Evolutionary conservation across 2,797 vertebrate genomes (phyloP).

Genomic region (Buceros bicornis): DNA sequence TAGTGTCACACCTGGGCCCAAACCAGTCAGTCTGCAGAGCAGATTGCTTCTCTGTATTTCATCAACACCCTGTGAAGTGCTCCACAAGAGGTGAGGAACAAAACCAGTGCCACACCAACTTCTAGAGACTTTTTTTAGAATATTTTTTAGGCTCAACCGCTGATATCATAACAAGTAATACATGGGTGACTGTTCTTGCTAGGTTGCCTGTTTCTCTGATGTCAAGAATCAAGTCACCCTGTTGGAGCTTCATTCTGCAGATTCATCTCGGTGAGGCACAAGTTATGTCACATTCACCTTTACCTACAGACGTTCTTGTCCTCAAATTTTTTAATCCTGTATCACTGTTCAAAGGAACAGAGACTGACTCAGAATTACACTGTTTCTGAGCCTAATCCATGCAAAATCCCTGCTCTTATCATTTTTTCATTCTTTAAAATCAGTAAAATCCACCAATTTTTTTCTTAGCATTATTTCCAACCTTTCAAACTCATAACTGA

Average conservation of each 20-base stretch:
- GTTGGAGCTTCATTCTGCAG: background rate
- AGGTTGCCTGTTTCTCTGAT: background rate
- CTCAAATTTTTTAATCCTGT: background rate
- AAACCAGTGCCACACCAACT: background rate
- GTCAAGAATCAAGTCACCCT: background rate
- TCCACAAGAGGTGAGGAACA: background rate
- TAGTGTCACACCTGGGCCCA: background rate
- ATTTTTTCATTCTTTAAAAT: background rate
- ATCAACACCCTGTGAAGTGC: background rate
- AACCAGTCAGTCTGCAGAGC: background rate
- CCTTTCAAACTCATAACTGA: background rate
- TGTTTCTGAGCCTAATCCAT: background rate
- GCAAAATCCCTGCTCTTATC: rapidly evolving
- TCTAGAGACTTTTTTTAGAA: background rate
- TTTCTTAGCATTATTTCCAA: background rate
- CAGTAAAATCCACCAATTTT: background rate
- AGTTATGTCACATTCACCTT: background rate
- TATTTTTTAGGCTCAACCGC: background rate
- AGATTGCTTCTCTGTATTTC: background rate
- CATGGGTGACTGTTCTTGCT: background rate
- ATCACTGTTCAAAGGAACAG: background rate
- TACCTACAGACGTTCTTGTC: background rate
- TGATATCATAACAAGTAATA: background rate
- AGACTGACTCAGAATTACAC: background rate
- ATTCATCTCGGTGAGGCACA: background rate